Evolutionary conservation across 2,113 vertebrate species (phyloP), one percentile per base, ranked within the genome.

Genomic region (Eubucco bourcierii): DNA sequence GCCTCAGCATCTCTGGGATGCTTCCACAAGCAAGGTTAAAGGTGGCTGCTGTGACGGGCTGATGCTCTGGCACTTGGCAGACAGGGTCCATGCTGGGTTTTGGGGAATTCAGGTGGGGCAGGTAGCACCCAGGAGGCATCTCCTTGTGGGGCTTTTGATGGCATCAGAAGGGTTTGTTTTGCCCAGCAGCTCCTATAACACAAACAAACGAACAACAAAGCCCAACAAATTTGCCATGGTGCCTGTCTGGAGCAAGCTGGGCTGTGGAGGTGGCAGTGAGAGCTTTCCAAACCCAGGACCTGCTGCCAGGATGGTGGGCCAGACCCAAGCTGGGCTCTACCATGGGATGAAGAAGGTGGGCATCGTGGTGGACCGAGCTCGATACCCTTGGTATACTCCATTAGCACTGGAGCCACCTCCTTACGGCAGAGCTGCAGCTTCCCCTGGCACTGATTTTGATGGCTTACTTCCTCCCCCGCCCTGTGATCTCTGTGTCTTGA

Each of bases 301-400:
- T 18, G 8, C 17, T 7, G 6, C 20, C 2, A 7, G 76, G n/a
- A 1, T 2, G 11, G 9, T 1, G 20, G 53, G 15, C 12, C 2
- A 9, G 18, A 9, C 47, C 31, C 1, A 34, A 8, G 2, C n/a
- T 1, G 12, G 53, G 6, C 46, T 58, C 33, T 2, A 1, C 17
- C 14, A 4, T 4, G 4, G 52, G 27, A 29, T 7, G 4, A 50
- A 7, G 67, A 15, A 61, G 8, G 3, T 4, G 24, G n/a, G 59
- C 2, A 2, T 4, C 4, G 1, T 0, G 25, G 44, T 1, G 27
- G 24, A 3, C 52, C 4, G 4, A 3, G 37, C 46, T 66, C 27
- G 8, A 46, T 12, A 41, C 18, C 20, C 18, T 16, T 28, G 16
- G 28, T 10, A 56, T 10, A 56, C 28, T 61, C 33, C 12, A 19